A percentile compares a stretch with the other conserved stretches of the same genome.
Evolutionary conservation across 2,888 invertebrate genomes (phyloP).

Genomic region (Aphrophora alni): DNA sequence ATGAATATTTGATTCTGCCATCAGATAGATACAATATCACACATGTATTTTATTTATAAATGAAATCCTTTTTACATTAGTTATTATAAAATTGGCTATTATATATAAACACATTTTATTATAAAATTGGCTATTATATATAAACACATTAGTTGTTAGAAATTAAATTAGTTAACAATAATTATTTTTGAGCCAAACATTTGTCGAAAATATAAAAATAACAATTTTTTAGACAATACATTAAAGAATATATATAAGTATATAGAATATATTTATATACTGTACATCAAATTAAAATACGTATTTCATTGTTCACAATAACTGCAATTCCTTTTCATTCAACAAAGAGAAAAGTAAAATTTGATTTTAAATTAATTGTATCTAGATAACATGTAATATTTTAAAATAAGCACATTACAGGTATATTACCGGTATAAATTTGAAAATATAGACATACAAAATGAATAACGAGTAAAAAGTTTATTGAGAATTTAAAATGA

Average conservation of each 20-base stretch:
- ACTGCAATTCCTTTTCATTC: neutral
- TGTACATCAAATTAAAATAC: neutral
- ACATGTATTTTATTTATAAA: neutral
- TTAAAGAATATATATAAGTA: too few relatives aligned
- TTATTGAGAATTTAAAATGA: too few relatives aligned
- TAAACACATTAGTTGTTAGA: neutral
- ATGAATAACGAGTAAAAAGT: too few relatives aligned
- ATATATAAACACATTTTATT: too few relatives aligned
- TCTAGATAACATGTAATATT: neutral
- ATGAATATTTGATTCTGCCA: neutral
- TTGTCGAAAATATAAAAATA: slow-evolving; percentile 5
- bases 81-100: neutral
- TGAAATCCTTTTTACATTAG: neutral
- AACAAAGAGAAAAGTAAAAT: neutral
- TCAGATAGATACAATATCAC: neutral
- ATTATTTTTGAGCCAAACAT: neutral
- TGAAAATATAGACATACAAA: too few relatives aligned
- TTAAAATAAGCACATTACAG: neutral
- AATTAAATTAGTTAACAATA: slow-evolving; percentile 3
- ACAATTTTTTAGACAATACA: neutral
- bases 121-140: neutral
- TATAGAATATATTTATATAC: neutral
- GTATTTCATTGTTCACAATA: neutral
- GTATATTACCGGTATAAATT: too few relatives aligned
- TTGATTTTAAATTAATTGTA: neutral